Conservation (phyloP, 1,140 invertebrate genomes). For the Proales similis region DNA sequence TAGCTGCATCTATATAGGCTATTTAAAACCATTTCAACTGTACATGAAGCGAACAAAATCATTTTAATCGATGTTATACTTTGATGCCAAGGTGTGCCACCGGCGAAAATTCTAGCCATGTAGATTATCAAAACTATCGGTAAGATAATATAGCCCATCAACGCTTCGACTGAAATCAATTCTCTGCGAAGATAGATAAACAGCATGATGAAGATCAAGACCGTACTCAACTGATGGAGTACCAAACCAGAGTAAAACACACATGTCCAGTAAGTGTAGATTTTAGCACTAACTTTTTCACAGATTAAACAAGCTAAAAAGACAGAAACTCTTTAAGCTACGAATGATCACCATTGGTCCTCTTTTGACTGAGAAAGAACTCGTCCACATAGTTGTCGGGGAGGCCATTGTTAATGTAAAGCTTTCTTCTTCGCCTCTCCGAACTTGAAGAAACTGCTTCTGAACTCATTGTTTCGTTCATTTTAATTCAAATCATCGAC, state of each 20-base stretch:
- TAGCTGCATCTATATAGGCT: conserved; percentile 45
- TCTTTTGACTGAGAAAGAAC: conserved; percentile 72
- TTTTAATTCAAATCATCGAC: too few species aligned
- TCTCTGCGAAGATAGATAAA: conserved; percentile 38
- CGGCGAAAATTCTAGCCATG: conserved; percentile 41
- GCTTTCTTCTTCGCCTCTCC: too few species aligned
- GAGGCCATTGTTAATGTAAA: conserved; percentile 57
- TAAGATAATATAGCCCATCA: conserved; percentile 8
- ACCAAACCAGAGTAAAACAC: conserved; percentile 66
- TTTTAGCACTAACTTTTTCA: conserved; percentile 61
- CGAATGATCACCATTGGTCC: conserved; percentile 62
- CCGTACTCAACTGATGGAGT: conserved; percentile 57
- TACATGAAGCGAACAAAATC: not conserved
- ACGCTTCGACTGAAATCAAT: conserved; percentile 36
- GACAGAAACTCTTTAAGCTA: not conserved
- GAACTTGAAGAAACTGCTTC: too few species aligned
- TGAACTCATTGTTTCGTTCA: too few species aligned
- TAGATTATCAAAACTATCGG: conserved; percentile 38
- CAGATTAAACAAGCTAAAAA: conserved; percentile 38
- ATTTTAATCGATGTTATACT: conserved; percentile 44
- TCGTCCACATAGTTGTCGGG: conserved; percentile 85
- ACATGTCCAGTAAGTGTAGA: conserved; percentile 63
- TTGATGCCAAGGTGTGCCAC: conserved; percentile 43
- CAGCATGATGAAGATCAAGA: conserved; percentile 40
- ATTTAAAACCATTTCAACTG: conserved; percentile 40